Base-by-base conservation (phyloP, 1,140 invertebrate genomes). In the Colletes gigas region DNA sequence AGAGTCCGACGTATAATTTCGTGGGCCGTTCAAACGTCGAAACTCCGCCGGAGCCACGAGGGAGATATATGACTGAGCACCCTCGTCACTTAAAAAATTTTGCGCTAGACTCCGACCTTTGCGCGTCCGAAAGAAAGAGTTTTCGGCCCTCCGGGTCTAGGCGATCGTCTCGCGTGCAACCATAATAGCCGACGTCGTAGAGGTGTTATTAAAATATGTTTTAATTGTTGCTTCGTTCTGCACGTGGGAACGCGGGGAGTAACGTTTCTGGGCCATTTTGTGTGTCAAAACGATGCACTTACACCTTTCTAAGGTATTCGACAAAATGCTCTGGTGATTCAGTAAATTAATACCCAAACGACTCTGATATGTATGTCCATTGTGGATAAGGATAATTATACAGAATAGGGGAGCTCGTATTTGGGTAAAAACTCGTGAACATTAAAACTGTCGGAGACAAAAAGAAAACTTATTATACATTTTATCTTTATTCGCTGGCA, bases 51-150 rank as follows among this genome's bases (percentile, higher is more conserved):
- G 79, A 79, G 69, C 67, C 75, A 81, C 80, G 76, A 87, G 80
- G 78, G 88, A 90, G 90, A 92, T 91, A 91, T 92, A 91, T 89
- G 91, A 90, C 87, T 81, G 88, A 87, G 86, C 88, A 93, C 92
- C 92, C 92, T 92, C 92, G 92, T 92, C 91, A 92, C 87, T 90
- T 83, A 88, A 89, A 30, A 90, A 88, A 88, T 87, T 83, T 84
- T 74, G 69, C 83, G 73, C 65, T 80, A 75, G 84, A 57, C 83
- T 60, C 59, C 47, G 7, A 4, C n/a, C 17, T 47, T 50, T 50
- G 50, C 60, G 30, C 60, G 30, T 50, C 62, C 62, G 55, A 10
- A 39, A 14, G 67, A 44, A 67, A 68, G 30, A 77, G 67, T 84
- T 89, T 90, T 85, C 83, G 78, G 83, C 74, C 88, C 89, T 82